Evolutionary conservation across 2,113 vertebrate genomes (phyloP).

Genomic region (Sorex araneus): DNA sequence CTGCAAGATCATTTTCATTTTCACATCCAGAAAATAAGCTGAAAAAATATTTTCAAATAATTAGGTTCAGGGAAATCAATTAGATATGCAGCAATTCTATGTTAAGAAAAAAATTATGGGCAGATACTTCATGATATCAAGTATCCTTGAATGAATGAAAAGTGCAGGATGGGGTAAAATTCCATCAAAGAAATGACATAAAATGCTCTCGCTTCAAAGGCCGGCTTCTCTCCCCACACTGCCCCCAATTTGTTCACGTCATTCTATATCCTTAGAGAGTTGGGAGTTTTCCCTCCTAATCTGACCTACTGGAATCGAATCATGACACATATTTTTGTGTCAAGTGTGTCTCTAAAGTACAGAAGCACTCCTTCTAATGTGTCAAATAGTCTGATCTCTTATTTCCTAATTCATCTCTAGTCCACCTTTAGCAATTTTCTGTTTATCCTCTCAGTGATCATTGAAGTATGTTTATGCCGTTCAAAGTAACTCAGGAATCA

Average conservation of each 20-base stretch:
- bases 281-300: not conserved
- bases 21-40: conserved; percentile 14
- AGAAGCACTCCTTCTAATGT: not conserved
- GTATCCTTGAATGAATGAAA: not conserved
- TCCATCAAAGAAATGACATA: not conserved
- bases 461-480: not conserved
- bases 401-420: not conserved
- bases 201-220: not conserved
- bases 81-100: not conserved
- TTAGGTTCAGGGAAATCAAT: conserved; percentile 7
- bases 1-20: not conserved
- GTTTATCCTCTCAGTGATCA: conserved; percentile 9
- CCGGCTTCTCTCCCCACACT: not conserved
- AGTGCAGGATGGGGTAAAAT: not conserved
- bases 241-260: not conserved
- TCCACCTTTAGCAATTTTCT: not conserved
- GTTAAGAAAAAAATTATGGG: conserved; percentile 7
- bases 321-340: not conserved
- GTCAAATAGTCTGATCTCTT: not conserved
- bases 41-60: conserved; percentile 40
- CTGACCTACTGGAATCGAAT: not conserved
- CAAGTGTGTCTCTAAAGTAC: not conserved
- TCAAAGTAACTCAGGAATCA: too few relatives aligned
- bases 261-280: not conserved
- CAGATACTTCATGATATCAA: not conserved